Base-by-base conservation (phyloP, 2,797 vertebrate species). In the Natrix natrix region DNA sequence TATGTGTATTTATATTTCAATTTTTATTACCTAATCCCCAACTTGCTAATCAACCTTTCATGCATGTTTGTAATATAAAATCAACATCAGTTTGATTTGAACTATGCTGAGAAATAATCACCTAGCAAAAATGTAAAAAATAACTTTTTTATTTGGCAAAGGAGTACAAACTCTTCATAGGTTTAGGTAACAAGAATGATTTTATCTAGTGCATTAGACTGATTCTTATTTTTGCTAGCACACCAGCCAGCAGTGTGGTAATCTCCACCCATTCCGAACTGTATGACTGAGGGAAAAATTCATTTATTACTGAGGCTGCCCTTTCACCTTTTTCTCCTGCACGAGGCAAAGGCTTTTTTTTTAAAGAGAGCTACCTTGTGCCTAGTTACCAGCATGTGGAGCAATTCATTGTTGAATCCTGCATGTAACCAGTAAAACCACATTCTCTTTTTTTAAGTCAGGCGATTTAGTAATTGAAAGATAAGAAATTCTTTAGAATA, bases 361-460 rank as follows among this genome's bases (percentile, higher is more conserved):
- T 90, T n/a, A 16, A 90, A 87, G 24, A 90, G 60, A 28, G 11
- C 32, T n/a, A 90, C 89, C 59, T 92, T 86, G 12, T 7, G 24
- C 88, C 89, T 92, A 92, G 28, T 87, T 87, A 86, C n/a, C 20
- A 4, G 22, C 32, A 87, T 56, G 52, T 43, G n/a, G 61, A 92
- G 37, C 90, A 78, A 92, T 28, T 90, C 88, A 90, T n/a, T 54
- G 43, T 11, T 63, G 8, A 66, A 83, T 37, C 52, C 16, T 37
- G 20, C 16, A 55, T 63, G 88, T 8, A 54, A 87, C 89, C 54
- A 69, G 92, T 52, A 60, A 61, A 89, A 86, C 88, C 22, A 56
- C 88, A 92, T 92, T 92, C 74, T 63, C 88, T 52, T 61, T 92
- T 90, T 92, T 89, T 61, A 60, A 83, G 32, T 26, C 89, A 57